A percentile compares a stretch with the other conserved stretches of the same genome.
phyloP scores from a whole-genome alignment of 1,140 invertebrate species.

The Phymastichus coffea region DNA sequence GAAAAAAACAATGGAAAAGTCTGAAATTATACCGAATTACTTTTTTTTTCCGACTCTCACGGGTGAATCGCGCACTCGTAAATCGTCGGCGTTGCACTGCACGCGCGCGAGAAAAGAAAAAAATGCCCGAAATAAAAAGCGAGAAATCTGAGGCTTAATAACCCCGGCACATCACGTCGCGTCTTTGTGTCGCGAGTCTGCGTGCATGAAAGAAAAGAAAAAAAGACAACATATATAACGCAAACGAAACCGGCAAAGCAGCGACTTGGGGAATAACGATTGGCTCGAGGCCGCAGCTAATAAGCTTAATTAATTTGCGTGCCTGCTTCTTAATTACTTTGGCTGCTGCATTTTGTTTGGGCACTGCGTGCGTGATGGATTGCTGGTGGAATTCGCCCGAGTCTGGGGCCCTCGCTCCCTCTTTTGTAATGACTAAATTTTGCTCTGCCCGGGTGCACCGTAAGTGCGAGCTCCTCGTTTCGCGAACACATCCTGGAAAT shows the following conservation, averaged over 20 bases:
- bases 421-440: background rate
- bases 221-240: too few species aligned
- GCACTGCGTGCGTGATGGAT: background rate
- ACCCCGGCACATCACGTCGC: background rate
- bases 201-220: too few species aligned
- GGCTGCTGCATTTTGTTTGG: background rate
- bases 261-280: conserved; percentile 9
- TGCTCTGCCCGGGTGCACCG: too few species aligned
- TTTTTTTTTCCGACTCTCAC: background rate
- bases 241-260: background rate
- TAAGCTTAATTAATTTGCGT: conserved; percentile 28
- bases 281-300: conserved; percentile 8
- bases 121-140: too few species aligned
- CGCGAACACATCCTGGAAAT: too few species aligned
- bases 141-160: background rate
- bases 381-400: background rate
- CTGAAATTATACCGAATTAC: too few species aligned
- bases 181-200: background rate
- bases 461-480: too few species aligned
- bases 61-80: background rate
- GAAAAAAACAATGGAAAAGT: too few species aligned
- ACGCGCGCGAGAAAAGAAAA: too few species aligned
- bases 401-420: too few species aligned
- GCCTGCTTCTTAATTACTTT: conserved; percentile 18
- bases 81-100: background rate